These are phyloP conservation scores for Meda fulgida DNA, from an alignment of 2,797 vertebrate species.

Conservation along the genomic window DNA sequence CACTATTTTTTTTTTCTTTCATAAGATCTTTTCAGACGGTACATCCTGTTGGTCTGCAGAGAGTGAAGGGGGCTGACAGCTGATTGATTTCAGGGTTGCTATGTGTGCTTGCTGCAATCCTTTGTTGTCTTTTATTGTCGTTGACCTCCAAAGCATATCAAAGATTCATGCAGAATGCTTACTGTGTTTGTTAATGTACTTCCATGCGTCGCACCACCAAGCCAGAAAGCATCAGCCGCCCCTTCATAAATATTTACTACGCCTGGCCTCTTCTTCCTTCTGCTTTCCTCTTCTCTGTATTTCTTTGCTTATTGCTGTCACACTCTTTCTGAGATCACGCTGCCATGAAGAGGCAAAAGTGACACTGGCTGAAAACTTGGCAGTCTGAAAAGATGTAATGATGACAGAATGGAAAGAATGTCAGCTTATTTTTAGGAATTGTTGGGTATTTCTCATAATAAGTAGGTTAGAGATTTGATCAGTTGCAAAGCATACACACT, in stretches of 20 bases:
- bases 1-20: background rate
- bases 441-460: slow-evolving; percentile 51
- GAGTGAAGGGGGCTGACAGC: slow-evolving; percentile 58
- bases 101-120: slow-evolving; percentile 58
- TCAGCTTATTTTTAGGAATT: slow-evolving; percentile 56
- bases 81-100: slow-evolving; percentile 73
- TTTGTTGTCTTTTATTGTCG: slow-evolving; percentile 74
- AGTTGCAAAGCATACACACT: background rate
- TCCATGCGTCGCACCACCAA: slow-evolving; percentile 61
- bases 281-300: slow-evolving; percentile 33
- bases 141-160: slow-evolving; percentile 71
- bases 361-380: slow-evolving; percentile 33
- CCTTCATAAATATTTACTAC: slow-evolving; percentile 70
- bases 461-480: background rate
- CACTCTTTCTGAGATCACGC: slow-evolving; percentile 8
- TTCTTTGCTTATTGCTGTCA: slow-evolving; percentile 29
- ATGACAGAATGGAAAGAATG: slow-evolving; percentile 11
- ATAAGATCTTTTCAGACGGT: background rate
- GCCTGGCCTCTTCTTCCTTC: slow-evolving; percentile 22
- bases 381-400: slow-evolving; percentile 34
- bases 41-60: slow-evolving; percentile 36
- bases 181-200: slow-evolving; percentile 71
- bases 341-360: slow-evolving; percentile 12
- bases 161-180: slow-evolving; percentile 74
- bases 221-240: slow-evolving; percentile 53